Evolutionary conservation across 2,888 invertebrate species (phyloP).

Genomic region (Chrysotoxum bicinctum): DNA sequence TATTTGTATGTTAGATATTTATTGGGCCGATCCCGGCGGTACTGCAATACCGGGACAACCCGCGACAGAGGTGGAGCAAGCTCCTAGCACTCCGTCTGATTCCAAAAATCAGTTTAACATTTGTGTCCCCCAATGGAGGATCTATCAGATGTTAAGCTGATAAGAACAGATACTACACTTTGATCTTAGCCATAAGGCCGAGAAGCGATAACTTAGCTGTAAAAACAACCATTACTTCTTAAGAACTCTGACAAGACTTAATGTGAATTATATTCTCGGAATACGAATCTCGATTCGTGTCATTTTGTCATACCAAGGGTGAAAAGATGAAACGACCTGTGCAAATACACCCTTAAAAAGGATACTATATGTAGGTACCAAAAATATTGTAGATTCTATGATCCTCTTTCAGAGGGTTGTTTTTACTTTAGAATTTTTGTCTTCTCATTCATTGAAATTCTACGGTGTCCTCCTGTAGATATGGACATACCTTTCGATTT

Average conservation of each 20-base stretch:
- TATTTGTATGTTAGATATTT: background rate
- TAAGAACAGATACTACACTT: conserved; percentile 36
- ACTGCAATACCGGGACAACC: conserved; percentile 29
- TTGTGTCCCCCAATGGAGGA: conserved; percentile 24
- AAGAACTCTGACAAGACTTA: background rate
- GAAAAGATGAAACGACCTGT: no score
- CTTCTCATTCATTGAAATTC: no score
- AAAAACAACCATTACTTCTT: background rate
- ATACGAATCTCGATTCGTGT: background rate
- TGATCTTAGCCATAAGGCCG: conserved; percentile 37
- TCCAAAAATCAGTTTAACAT: conserved; percentile 37
- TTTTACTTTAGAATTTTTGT: no score
- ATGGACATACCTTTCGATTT: no score
- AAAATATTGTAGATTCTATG: no score
- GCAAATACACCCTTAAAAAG: no score
- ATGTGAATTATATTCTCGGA: background rate
- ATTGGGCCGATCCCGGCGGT: conserved; percentile 24
- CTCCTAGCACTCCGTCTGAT: conserved; percentile 26
- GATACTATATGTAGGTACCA: no score
- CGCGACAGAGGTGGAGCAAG: conserved; percentile 30
- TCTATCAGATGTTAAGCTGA: conserved; percentile 36
- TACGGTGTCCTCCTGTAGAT: no score
- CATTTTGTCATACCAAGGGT: background rate
- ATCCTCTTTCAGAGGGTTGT: no score
- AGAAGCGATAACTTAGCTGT: conserved; percentile 20